phyloP scores from a whole-genome alignment of 2,113 vertebrate genomes.

The Prionailurus viverrinus region DNA sequence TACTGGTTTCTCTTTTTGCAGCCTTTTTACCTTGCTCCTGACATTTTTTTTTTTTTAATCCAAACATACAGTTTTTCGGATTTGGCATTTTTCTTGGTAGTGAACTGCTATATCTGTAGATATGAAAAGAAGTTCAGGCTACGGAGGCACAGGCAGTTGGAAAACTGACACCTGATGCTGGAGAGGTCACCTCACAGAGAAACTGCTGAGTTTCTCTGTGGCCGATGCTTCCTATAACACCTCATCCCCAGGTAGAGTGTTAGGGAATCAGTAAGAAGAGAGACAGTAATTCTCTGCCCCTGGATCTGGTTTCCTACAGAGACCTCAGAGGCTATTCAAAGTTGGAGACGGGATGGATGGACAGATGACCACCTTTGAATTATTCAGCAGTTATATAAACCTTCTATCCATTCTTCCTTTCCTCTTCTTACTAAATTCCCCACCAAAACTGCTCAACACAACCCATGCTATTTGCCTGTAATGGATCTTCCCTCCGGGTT shows the following conservation, averaged over 20 bases:
- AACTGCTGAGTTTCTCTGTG: not conserved
- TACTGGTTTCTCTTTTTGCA: not conserved
- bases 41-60: not conserved
- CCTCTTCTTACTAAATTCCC: not conserved
- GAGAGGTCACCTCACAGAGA: not conserved
- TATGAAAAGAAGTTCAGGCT: not conserved
- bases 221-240: not conserved
- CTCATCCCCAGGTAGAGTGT: conserved; percentile 9
- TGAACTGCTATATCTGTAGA: not conserved
- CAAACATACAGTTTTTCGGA: not conserved
- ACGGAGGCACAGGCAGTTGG: not conserved
- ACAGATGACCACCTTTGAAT: conserved; percentile 63
- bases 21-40: not conserved
- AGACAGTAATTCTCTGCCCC: conserved; percentile 53
- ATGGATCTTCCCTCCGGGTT: not conserved
- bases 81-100: not conserved
- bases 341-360: not conserved
- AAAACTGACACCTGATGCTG: not conserved
- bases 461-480: not conserved
- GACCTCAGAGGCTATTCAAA: conserved; percentile 16
- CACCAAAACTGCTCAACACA: not conserved
- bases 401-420: conserved; percentile 25
- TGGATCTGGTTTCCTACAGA: conserved; percentile 63
- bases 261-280: conserved; percentile 45
- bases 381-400: conserved; percentile 69